Conservation (phyloP, 1,140 invertebrate species). For the Steinernema feltiae region DNA sequence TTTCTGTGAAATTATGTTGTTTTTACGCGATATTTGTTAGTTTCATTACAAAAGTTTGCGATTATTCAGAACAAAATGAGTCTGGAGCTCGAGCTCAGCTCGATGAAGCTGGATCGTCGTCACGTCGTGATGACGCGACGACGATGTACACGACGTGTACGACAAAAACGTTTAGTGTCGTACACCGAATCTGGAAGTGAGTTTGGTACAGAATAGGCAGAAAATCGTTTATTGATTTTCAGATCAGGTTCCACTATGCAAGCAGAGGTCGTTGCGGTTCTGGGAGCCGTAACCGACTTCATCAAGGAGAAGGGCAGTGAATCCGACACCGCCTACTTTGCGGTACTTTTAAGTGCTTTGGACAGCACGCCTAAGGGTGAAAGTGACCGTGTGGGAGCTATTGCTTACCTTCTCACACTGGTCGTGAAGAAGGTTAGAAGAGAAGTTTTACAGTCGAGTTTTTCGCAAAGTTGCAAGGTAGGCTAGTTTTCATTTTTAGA, state of each 20-base stretch:
- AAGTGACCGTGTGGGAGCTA: slow-evolving; percentile 28
- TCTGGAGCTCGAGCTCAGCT: too few relatives aligned
- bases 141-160: slow-evolving; percentile 41
- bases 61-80: too few relatives aligned
- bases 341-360: slow-evolving; percentile 68
- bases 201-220: too few relatives aligned
- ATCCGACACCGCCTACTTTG: slow-evolving; percentile 84
- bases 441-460: slow-evolving; percentile 32
- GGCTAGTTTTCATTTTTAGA: too few relatives aligned
- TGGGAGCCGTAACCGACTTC: slow-evolving; percentile 83
- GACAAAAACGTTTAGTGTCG: slow-evolving; percentile 57
- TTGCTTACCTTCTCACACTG: slow-evolving; percentile 37
- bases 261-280: slow-evolving; percentile 84
- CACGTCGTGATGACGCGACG: too few relatives aligned
- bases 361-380: slow-evolving; percentile 25
- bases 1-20: too few relatives aligned
- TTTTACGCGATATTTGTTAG: too few relatives aligned
- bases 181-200: slow-evolving; percentile 59
- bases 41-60: too few relatives aligned
- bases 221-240: slow-evolving; percentile 24
- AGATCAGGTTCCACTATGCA: slow-evolving; percentile 72
- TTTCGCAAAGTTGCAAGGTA: slow-evolving; percentile 17
- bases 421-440: slow-evolving; percentile 36
- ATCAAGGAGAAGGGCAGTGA: slow-evolving; percentile 80
- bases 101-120: too few relatives aligned